Percentiles rank a stretch among this genome's conserved stretches.
Evolutionary conservation across 1,140 invertebrate species (phyloP).

Genomic region (Drosophila nebulosa): DNA sequence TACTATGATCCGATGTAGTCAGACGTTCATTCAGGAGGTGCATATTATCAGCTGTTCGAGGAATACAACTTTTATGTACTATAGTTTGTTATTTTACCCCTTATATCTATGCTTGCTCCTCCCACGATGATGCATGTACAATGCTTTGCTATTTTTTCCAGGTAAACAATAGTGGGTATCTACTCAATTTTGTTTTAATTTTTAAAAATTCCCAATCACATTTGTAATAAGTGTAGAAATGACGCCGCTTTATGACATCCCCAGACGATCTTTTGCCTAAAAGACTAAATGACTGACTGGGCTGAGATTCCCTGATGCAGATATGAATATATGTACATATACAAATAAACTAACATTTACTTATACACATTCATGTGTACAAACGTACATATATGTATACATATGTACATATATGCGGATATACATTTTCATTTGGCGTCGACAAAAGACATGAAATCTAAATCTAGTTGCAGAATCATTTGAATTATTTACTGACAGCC

Average conservation of each 20-base stretch:
- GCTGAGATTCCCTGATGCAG: constrained; percentile 19
- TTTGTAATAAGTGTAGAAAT: background rate
- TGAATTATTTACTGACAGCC: constrained; percentile 59
- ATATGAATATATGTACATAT: constrained; percentile 2
- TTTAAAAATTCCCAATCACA: constrained; percentile 18
- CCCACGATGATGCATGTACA: background rate
- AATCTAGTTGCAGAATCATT: constrained; percentile 58
- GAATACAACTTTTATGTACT: too few species aligned
- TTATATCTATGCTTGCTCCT: too few species aligned
- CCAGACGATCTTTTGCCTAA: constrained; percentile 33
- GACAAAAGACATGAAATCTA: constrained; percentile 45
- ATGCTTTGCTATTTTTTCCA: constrained; percentile 29
- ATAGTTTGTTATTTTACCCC: background rate
- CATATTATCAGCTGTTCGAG: background rate
- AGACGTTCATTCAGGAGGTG: background rate
- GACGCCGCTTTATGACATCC: constrained; percentile 30
- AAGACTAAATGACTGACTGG: constrained; percentile 17
- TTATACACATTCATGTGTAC: too few species aligned
- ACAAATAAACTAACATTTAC: background rate
- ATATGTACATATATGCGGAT: constrained; percentile 4
- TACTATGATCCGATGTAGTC: background rate
- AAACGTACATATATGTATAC: too few species aligned
- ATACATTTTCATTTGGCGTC: constrained; percentile 44
- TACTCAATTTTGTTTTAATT: background rate
- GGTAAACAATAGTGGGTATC: constrained; percentile 1